phyloP scores from a whole-genome alignment of 2,797 vertebrate species.

The Acanthis flammea region DNA sequence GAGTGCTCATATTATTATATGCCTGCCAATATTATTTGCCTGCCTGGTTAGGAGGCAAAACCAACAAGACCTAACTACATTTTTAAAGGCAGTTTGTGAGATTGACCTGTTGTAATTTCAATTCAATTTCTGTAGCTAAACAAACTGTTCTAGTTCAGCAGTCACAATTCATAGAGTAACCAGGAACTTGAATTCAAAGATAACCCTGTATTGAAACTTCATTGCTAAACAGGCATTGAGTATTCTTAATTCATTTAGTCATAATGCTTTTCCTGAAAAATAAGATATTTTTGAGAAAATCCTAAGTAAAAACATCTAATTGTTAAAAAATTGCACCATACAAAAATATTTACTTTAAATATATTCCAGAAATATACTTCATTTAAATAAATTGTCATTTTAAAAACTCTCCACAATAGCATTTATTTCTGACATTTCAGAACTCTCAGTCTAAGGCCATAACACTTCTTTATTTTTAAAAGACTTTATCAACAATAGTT shows the following conservation, averaged over 20 bases:
- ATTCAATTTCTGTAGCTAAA: slow-evolving; percentile 7
- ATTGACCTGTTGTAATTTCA: not conserved
- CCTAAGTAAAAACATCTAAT: not conserved
- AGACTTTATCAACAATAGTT: fast-evolving
- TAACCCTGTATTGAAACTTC: not conserved
- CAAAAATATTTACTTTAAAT: not conserved
- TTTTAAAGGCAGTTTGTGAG: not conserved
- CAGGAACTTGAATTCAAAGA: not conserved
- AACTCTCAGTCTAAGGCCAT: not conserved
- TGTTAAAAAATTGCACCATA: not conserved
- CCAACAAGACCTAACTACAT: not conserved
- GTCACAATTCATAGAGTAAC: not conserved
- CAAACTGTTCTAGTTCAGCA: slow-evolving; percentile 16
- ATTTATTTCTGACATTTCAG: not conserved
- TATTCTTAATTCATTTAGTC: not conserved
- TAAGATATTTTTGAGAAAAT: not conserved
- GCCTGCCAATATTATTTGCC: not conserved
- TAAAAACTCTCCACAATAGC: not conserved
- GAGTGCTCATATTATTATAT: not conserved
- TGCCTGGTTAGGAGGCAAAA: not conserved
- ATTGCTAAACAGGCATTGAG: not conserved
- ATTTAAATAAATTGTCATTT: not conserved
- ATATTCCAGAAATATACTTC: not conserved
- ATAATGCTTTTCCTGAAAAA: not conserved
- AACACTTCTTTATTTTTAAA: not conserved